Conservation (phyloP, 2,888 invertebrate species). For the Drosophila paramelanica region DNA sequence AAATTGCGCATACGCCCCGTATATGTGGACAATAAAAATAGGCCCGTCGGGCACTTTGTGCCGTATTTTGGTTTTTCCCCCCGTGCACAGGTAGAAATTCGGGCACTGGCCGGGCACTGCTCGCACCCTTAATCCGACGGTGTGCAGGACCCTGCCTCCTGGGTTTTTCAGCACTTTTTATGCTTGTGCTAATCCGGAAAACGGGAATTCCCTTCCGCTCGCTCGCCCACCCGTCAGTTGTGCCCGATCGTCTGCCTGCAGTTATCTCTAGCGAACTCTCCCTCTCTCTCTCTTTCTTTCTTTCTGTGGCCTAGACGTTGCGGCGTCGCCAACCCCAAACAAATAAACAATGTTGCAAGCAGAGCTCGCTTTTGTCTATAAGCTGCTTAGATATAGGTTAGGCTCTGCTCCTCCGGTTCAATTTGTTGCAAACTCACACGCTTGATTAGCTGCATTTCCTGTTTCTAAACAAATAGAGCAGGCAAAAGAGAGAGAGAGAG, state of each 20-base stretch:
- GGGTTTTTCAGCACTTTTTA: conserved; percentile 38
- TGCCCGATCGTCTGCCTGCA: conserved; percentile 10
- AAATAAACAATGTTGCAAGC: neutral
- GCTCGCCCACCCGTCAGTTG: too few species aligned
- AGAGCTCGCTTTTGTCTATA: conserved; percentile 31
- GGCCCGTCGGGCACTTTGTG: neutral
- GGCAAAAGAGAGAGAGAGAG: too few species aligned
- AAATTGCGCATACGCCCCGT: conserved; percentile 1
- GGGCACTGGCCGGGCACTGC: conserved; percentile 10
- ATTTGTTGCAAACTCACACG: conserved; percentile 71
- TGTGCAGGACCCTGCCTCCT: conserved; percentile 4
- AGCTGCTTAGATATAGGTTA: conserved; percentile 41
- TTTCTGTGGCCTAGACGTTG: conserved; percentile 42
- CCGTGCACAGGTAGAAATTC: conserved; percentile 32
- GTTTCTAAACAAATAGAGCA: conserved; percentile 40
- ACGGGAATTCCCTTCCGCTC: conserved; percentile 80
- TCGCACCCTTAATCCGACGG: conserved; percentile 72
- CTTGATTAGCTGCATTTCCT: conserved; percentile 77
- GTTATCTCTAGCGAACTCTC: too few species aligned
- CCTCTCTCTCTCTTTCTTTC: too few species aligned
- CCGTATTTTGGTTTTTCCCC: conserved; percentile 23
- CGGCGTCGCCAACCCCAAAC: conserved; percentile 46
- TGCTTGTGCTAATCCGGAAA: conserved; percentile 71
- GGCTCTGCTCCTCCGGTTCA: conserved; percentile 31
- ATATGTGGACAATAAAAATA: neutral